These are phyloP conservation scores for Vanessa atalanta DNA, from an alignment of 1,140 invertebrate genomes.

Conservation along the genomic window DNA sequence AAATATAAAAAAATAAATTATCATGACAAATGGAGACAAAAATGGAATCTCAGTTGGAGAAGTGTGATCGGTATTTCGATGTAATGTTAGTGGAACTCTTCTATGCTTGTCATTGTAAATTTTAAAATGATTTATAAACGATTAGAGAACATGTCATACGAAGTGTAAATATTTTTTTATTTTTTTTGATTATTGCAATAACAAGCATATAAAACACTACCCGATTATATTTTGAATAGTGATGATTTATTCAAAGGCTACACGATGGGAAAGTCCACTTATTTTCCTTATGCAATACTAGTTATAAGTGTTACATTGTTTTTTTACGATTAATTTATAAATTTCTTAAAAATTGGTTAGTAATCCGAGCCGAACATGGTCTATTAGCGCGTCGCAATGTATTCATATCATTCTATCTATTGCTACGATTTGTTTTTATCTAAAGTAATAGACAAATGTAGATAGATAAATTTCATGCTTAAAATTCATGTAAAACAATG, in stretches of 20 bases:
- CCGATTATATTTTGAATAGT: slow-evolving; percentile 44
- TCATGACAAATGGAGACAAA: slow-evolving; percentile 42
- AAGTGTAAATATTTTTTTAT: slow-evolving; percentile 15
- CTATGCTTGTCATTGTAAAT: slow-evolving; percentile 49
- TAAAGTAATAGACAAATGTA: slow-evolving; percentile 18
- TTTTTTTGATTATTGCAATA: slow-evolving; percentile 34
- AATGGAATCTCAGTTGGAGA: slow-evolving; percentile 56
- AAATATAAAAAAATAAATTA: slow-evolving; percentile 22
- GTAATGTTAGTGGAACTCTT: slow-evolving; percentile 28
- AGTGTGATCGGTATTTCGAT: slow-evolving; percentile 31
- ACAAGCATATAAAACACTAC: slow-evolving; percentile 52
- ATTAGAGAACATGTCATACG: not conserved
- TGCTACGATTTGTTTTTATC: slow-evolving; percentile 7
- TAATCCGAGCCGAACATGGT: slow-evolving; percentile 45
- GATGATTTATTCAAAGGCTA: slow-evolving; percentile 56
- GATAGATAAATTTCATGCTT: slow-evolving; percentile 17
- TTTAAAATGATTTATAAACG: slow-evolving; percentile 10
- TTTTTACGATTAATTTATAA: slow-evolving; percentile 76
- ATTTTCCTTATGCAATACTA: slow-evolving; percentile 80
- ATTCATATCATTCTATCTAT: not conserved
- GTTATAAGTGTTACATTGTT: slow-evolving; percentile 80
- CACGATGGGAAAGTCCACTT: slow-evolving; percentile 58
- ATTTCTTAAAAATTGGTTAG: slow-evolving; percentile 48
- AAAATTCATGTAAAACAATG: slow-evolving; percentile 11
- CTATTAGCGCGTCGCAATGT: slow-evolving; percentile 46